Base-by-base conservation (phyloP, 2,797 vertebrate genomes). In the Poeciliopsis gracilis region DNA sequence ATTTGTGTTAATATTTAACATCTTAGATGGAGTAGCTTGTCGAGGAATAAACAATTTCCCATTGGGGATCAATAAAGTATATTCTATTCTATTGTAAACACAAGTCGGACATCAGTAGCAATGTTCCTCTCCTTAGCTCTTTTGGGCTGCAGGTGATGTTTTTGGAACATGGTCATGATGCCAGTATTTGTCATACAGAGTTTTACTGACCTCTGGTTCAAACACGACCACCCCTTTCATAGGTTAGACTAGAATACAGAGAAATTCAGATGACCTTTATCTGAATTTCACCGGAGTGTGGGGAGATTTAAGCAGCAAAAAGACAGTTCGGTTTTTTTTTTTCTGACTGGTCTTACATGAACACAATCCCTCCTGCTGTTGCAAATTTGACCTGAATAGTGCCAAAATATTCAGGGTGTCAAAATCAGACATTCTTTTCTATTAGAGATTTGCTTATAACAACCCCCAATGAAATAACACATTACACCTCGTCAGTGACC, bases 111-210 rank as follows among this genome's bases (percentile, higher is more conserved):
- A 38, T 67, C 0, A 0, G 3, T 75, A 61, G 77, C 59, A 59
- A 28, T 1, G 63, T 63, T 69, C 36, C 57, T 69, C 53, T 36
- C 23, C 67, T 47, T 45, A 1, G 55, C 73, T 82, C 74, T 77
- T 87, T 74, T 82, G 66, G 61, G 73, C 83, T 79, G 23, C 59
- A 78, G 67, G 57, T 36, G 73, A 76, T 46, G 28, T 74, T 59
- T 46, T 53, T 30, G 69, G 23, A 1, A 15, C 36, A 66, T 63
- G n/a, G 46, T 80, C 1, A 5, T 77, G 51, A 72, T 6, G 28
- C 36, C 4, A 11, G 7, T 33, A 9, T 46, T 36, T 76, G 66
- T 4, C 4, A 28, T 30, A 18, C 70, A 33, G 28, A 13, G 16
- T 18, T 10, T 38, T 38, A 36, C 1, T 36, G 23, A 20, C 61